Evolutionary conservation across 2,888 invertebrate genomes (phyloP).

Genomic region (Lordiphosa andalusiaca): DNA sequence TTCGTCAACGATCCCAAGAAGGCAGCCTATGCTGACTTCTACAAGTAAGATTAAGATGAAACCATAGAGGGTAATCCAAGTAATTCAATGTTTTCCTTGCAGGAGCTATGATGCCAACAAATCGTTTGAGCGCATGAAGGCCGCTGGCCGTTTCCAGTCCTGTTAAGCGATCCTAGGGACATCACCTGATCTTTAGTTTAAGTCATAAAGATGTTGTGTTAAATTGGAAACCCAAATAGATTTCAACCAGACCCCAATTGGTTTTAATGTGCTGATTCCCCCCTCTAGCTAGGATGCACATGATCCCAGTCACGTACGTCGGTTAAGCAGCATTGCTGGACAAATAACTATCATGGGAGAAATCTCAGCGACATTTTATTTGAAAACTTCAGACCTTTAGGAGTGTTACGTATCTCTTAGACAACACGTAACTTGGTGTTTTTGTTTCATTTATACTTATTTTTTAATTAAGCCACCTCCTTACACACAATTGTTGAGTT

Average conservation of each 20-base stretch:
- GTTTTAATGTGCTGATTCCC: too few species aligned
- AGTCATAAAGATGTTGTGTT: conserved; percentile 51
- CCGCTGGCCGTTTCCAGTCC: conserved; percentile 80
- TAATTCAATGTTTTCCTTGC: conserved; percentile 20
- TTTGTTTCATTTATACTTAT: too few species aligned
- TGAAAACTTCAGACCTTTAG: too few species aligned
- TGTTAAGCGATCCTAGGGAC: conserved; percentile 58
- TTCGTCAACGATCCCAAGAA: conserved; percentile 82
- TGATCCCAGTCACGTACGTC: background rate
- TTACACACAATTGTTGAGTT: too few species aligned
- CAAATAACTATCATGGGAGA: too few species aligned
- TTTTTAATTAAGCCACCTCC: too few species aligned
- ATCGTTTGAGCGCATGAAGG: conserved; percentile 80
- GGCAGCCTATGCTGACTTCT: conserved; percentile 86
- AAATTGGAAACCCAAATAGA: conserved; percentile 61
- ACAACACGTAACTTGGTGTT: too few species aligned
- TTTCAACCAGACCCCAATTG: conserved; percentile 40
- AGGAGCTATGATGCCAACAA: conserved; percentile 80
- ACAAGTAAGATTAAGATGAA: conserved; percentile 83
- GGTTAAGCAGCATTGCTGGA: background rate
- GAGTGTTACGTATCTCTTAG: too few species aligned
- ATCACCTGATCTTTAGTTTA: conserved; percentile 41
- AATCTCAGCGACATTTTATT: too few species aligned
- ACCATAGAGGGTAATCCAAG: too few species aligned
- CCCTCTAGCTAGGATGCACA: background rate